Evolutionary conservation across 2,797 vertebrate genomes (phyloP), one percentile per base, ranked within the genome.

Genomic region (Anableps anableps): DNA sequence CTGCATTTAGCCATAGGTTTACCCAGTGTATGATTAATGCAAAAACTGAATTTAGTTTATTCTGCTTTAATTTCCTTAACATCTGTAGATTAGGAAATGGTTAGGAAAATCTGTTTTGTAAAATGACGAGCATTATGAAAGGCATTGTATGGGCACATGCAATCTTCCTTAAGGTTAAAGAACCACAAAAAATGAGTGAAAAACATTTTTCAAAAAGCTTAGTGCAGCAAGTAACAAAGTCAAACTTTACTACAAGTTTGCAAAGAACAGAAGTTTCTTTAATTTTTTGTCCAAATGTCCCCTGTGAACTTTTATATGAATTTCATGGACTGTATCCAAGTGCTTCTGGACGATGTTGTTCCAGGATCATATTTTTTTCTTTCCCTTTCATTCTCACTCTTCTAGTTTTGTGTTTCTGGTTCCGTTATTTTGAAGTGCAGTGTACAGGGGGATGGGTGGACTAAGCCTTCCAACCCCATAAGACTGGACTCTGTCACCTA

Each of bases 401-500:
- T 77, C 48, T 83, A 60, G 9, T 68, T 80, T 38, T 80, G 81
- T 64, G 75, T 58, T 29, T 71, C 74, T 68, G 80, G 72, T 76
- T 76, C 84, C 51, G 78, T 34, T 75, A 53, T 41, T 71, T 79
- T 62, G 31, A 71, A 83, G 72, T 31, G 80, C 76, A 79, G 43
- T 62, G 26, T n/a, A 77, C 72, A 79, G 34, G 38, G 17, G 17
- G 14, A 29, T 31, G 58, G 4, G 58, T 17, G 3, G 21, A 11
- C 19, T 38, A 41, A 38, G 9, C 36, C 34, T 38, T 8, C 31
- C 19, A 88, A 80, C 70, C 85, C 76, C 76, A 74, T 77, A 82
- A 81, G 82, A 86, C 81, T 89, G 80, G 82, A 88, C 81, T 90
- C 88, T 84, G 85, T 89, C 86, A 92, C 83, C 79, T 80, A 80